These are phyloP conservation scores for Melanostigma gelatinosum DNA, from an alignment of 2,113 vertebrate species.

Conservation along the genomic window DNA sequence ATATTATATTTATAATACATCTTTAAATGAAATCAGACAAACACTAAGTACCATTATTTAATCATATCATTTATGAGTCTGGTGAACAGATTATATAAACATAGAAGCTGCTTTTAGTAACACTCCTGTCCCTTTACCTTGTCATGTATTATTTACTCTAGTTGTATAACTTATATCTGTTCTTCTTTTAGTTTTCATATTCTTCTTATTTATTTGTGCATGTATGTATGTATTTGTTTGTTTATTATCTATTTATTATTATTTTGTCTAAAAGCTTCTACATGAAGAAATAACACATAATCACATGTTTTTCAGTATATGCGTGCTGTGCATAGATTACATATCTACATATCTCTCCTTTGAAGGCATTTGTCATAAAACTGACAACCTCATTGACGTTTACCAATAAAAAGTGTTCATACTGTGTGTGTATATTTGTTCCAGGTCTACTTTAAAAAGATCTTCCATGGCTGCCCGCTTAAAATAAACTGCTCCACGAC, in stretches of 20 bases:
- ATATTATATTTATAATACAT: neutral
- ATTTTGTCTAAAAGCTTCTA: too few species aligned
- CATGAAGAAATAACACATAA: neutral
- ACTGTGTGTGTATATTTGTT: neutral
- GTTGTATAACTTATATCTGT: too few species aligned
- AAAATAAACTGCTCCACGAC: conserved; percentile 85
- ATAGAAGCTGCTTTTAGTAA: too few species aligned
- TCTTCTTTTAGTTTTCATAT: too few species aligned
- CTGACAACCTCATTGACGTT: neutral
- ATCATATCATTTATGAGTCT: too few species aligned
- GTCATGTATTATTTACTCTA: too few species aligned
- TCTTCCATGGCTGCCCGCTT: conserved; percentile 91
- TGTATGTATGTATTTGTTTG: too few species aligned
- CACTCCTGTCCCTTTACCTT: too few species aligned
- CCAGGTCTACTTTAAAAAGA: conserved; percentile 87
- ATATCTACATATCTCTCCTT: neutral
- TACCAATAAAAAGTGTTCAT: neutral
- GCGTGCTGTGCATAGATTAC: neutral
- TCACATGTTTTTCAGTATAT: neutral
- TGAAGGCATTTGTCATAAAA: neutral
- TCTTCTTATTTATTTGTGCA: too few species aligned
- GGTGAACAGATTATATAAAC: too few species aligned
- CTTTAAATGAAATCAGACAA: neutral
- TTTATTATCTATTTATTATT: too few species aligned
- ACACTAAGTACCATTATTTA: neutral